A percentile compares a stretch with the other conserved stretches of the same genome.
Evolutionary conservation across 2,113 vertebrate genomes (phyloP).

Genomic region (Coptodon rendalli): DNA sequence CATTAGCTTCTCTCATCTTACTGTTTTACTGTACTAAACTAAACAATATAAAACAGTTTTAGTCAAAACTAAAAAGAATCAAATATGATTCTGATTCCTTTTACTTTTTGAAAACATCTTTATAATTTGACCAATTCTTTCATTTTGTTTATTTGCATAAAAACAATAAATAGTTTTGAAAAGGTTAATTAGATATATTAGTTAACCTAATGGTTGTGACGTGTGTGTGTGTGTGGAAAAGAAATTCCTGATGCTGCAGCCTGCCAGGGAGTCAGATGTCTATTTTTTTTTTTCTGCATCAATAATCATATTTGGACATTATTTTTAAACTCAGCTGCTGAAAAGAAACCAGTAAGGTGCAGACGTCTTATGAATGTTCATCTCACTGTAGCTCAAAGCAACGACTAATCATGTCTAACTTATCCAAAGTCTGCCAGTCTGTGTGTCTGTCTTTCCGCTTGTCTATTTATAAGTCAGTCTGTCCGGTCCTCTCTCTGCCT

Average conservation of each 20-base stretch:
- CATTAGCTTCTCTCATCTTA: not conserved
- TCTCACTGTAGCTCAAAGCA: not conserved
- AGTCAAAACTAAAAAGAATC: not conserved
- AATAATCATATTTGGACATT: not conserved
- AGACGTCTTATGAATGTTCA: not conserved
- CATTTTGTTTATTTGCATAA: not conserved
- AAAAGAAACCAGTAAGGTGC: not conserved
- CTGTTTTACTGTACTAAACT: not conserved
- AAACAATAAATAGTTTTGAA: not conserved
- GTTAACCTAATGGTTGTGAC: not conserved
- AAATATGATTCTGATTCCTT: not conserved
- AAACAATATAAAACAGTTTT: not conserved
- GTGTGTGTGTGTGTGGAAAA: not conserved
- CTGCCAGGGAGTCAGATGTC: not conserved
- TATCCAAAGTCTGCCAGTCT: not conserved
- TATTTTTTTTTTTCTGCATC: not conserved
- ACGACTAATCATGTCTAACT: not conserved
- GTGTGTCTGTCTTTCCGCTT: not conserved
- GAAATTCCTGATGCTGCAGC: not conserved
- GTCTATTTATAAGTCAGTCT: conserved; percentile 6
- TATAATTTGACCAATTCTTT: not conserved
- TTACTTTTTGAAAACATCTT: not conserved
- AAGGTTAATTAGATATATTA: not conserved
- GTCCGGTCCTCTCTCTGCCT: not conserved
- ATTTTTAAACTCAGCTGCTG: not conserved